phyloP scores from a whole-genome alignment of 1,140 invertebrate species.

The Aphis gossypii region DNA sequence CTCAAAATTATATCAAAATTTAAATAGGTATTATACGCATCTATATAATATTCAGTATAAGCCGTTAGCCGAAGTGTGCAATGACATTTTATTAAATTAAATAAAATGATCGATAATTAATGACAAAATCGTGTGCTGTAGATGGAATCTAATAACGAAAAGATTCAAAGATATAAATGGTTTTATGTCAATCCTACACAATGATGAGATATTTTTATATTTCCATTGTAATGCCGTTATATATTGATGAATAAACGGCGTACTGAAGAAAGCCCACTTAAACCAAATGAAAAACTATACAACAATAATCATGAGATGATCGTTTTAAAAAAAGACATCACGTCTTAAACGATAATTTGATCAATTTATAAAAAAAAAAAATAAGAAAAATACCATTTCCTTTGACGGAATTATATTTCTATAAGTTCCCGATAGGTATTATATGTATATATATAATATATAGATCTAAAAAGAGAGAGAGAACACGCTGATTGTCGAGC shows the following conservation, averaged over 20 bases:
- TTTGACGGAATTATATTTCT: not conserved
- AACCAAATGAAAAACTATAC: slow-evolving; percentile 29
- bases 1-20: too few relatives aligned
- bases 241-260: slow-evolving; percentile 45
- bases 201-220: slow-evolving; percentile 47
- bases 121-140: not conserved
- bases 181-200: slow-evolving; percentile 35
- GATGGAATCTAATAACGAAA: not conserved
- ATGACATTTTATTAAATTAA: not conserved
- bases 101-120: slow-evolving; percentile 15
- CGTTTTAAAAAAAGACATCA: slow-evolving; percentile 21
- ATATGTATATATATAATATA: not conserved
- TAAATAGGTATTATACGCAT: not conserved
- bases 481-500: not conserved
- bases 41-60: too few relatives aligned
- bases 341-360: slow-evolving; percentile 13
- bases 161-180: not conserved
- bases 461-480: not conserved
- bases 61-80: too few relatives aligned
- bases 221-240: slow-evolving; percentile 29
- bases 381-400: not conserved
- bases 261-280: slow-evolving; percentile 31
- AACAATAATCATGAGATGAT: not conserved
- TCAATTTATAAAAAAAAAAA: slow-evolving; percentile 26
- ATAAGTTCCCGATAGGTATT: not conserved